phyloP scores from a whole-genome alignment of 1,140 invertebrate genomes.

The Ericerus pela region DNA sequence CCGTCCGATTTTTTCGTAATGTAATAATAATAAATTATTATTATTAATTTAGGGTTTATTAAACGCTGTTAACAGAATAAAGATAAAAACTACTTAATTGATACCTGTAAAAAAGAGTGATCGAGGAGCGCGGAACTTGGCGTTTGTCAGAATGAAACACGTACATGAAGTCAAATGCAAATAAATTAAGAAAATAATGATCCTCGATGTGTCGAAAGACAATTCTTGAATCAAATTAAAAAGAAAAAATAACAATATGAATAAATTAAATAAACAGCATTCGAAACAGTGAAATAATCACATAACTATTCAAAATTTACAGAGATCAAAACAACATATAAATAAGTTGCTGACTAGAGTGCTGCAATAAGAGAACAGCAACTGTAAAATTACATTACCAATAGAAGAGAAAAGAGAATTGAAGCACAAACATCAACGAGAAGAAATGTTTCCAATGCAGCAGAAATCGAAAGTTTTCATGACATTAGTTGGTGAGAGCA shows the following conservation, averaged over 20 bases:
- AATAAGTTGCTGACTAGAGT: conserved; percentile 9
- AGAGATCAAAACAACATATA: background rate
- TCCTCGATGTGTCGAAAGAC: background rate
- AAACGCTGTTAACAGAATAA: background rate
- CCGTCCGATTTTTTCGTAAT: too few relatives aligned
- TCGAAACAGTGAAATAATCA: background rate
- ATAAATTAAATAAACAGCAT: background rate
- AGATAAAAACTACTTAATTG: background rate
- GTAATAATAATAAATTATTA: too few relatives aligned
- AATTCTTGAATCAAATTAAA: background rate
- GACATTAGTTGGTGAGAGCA: background rate
- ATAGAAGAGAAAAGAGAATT: background rate
- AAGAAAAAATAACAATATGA: background rate
- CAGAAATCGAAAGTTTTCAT: background rate
- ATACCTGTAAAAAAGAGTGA: too few relatives aligned
- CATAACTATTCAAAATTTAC: background rate
- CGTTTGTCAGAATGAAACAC: too few relatives aligned
- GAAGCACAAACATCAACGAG: too few relatives aligned
- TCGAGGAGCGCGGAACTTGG: too few relatives aligned
- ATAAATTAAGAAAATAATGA: background rate
- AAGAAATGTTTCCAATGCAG: too few relatives aligned
- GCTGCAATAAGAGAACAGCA: background rate
- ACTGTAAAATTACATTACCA: background rate
- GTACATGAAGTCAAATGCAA: background rate
- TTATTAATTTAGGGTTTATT: too few relatives aligned